Evolutionary conservation across 2,888 invertebrate genomes (phyloP).

Genomic region (Thereva nobilitata): DNA sequence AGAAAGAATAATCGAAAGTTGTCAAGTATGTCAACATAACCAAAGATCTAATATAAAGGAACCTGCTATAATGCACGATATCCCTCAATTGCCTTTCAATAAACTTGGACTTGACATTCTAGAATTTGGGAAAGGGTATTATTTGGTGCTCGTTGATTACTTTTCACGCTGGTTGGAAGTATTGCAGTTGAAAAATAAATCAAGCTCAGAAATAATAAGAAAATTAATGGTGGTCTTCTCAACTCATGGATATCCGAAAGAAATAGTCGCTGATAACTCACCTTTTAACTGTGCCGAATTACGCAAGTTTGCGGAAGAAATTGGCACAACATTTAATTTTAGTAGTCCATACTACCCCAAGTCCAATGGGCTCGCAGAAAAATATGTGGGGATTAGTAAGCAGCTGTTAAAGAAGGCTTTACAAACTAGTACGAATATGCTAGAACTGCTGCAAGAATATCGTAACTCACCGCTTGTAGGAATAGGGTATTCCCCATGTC

Average conservation of each 20-base stretch:
- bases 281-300: slow-evolving; percentile 44
- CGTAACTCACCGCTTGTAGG: too few relatives aligned
- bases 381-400: slow-evolving; percentile 27
- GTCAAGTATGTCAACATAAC: slow-evolving; percentile 30
- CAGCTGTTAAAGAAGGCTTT: not conserved
- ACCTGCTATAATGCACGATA: slow-evolving; percentile 8
- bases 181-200: not conserved
- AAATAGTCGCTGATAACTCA: slow-evolving; percentile 43
- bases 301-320: slow-evolving; percentile 42
- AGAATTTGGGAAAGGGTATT: slow-evolving; percentile 21
- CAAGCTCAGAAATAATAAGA: not conserved
- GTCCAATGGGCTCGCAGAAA: slow-evolving; percentile 46
- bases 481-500: too few relatives aligned
- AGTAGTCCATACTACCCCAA: slow-evolving; percentile 43
- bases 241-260: slow-evolving; percentile 42
- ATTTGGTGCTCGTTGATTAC: slow-evolving; percentile 44
- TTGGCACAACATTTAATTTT: slow-evolving; percentile 40
- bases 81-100: slow-evolving; percentile 27
- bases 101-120: slow-evolving; percentile 47
- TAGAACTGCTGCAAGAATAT: not conserved
- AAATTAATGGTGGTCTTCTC: slow-evolving; percentile 3
- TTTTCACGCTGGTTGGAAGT: slow-evolving; percentile 43
- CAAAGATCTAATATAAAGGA: slow-evolving; percentile 8
- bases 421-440: not conserved
- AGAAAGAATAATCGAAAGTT: slow-evolving; percentile 24